Evolutionary conservation across 2,113 vertebrate species (phyloP).

Genomic region (Dromaius novaehollandiae): DNA sequence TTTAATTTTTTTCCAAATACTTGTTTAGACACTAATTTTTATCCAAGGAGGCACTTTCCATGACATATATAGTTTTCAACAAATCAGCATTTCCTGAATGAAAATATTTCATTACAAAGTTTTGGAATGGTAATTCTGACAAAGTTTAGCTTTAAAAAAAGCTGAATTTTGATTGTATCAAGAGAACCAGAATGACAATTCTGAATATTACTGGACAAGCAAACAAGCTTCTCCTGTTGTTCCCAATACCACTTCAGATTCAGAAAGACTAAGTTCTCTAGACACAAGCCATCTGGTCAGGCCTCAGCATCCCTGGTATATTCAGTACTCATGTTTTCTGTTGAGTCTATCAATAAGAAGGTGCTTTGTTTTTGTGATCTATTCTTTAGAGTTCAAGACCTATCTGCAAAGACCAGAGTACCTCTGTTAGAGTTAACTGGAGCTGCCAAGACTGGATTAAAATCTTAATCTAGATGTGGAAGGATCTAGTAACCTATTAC

Average conservation of each 20-base stretch:
- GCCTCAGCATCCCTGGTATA: not conserved
- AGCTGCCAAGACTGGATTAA: not conserved
- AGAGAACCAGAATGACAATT: not conserved
- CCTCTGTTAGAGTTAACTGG: not conserved
- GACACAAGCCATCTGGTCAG: not conserved
- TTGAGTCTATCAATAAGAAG: not conserved
- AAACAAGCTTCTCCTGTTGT: not conserved
- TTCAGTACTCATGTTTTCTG: not conserved
- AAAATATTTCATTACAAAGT: not conserved
- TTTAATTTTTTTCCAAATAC: not conserved
- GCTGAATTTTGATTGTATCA: not conserved
- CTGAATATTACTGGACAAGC: not conserved
- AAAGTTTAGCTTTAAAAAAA: not conserved
- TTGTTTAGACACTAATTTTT: not conserved
- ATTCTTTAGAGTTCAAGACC: not conserved
- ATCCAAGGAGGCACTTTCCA: not conserved
- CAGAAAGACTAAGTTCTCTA: not conserved
- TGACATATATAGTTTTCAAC: not conserved
- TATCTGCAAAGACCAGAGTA: not conserved
- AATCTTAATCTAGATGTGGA: not conserved
- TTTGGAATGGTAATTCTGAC: not conserved
- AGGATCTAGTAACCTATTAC: not conserved
- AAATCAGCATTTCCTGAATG: not conserved
- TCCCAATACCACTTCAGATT: not conserved
- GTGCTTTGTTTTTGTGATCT: not conserved